A percentile compares a stretch with the other conserved stretches of the same genome.
Evolutionary conservation across 1,140 invertebrate species (phyloP).

Genomic region (Heliconius eleuchia): DNA sequence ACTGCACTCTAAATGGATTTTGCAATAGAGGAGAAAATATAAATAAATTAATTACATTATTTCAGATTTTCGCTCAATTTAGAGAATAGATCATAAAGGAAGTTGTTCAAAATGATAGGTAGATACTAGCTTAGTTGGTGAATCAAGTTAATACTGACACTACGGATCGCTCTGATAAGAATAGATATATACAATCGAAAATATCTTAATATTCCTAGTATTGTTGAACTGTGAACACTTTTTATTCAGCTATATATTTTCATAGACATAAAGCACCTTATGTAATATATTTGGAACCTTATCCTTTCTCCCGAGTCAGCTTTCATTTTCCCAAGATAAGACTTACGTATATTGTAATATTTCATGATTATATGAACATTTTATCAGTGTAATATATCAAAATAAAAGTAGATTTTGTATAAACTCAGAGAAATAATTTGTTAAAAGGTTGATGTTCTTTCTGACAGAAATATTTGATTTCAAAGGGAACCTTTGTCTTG

Average conservation of each 20-base stretch:
- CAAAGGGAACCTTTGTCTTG: too few species aligned
- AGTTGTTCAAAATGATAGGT: too few species aligned
- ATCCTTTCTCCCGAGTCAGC: neutral
- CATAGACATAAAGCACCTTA: neutral
- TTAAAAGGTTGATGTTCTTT: neutral
- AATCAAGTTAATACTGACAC: too few species aligned
- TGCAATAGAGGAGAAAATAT: too few species aligned
- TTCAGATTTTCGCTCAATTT: too few species aligned
- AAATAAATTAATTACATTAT: too few species aligned
- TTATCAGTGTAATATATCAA: constrained; percentile 6
- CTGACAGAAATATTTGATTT: neutral
- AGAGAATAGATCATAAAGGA: too few species aligned
- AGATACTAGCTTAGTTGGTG: too few species aligned
- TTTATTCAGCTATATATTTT: neutral
- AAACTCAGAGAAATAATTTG: neutral
- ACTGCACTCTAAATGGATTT: too few species aligned
- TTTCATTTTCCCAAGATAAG: constrained; percentile 9
- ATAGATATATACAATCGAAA: neutral
- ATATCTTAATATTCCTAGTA: neutral
- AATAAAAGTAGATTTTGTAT: neutral
- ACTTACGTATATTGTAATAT: neutral
- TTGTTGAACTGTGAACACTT: neutral
- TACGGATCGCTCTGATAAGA: neutral
- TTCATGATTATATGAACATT: neutral
- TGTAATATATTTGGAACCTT: neutral